Percentiles rank a stretch among this genome's conserved stretches.
Conservation (phyloP, 53 echinoderm and acorn worm genomes). For the Paracentrotus lividus region DNA sequence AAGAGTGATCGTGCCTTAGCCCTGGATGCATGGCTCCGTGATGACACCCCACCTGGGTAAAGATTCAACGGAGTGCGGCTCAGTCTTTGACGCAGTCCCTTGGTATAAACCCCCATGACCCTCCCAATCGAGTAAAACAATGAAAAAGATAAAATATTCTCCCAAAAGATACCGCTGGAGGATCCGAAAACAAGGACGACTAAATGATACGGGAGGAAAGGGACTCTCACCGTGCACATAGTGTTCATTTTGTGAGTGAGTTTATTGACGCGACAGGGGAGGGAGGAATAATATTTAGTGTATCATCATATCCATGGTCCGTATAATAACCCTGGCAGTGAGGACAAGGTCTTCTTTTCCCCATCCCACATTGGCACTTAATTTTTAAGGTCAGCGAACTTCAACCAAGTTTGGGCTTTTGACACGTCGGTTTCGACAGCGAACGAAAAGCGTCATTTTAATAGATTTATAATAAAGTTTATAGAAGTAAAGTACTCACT, state of each 20-base stretch:
- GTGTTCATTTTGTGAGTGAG: constrained; percentile 43
- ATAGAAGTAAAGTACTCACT: too few species aligned
- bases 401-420: not conserved
- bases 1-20: constrained; percentile 7
- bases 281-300: constrained; percentile 55
- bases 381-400: constrained; percentile 27
- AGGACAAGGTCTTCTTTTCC: not conserved
- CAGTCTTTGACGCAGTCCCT: constrained; percentile 43
- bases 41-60: constrained; percentile 33
- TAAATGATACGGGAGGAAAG: not conserved
- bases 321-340: constrained; percentile 35
- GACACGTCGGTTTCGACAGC: not conserved
- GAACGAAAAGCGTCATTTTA: not conserved
- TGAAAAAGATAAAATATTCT: not conserved
- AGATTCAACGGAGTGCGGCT: constrained; percentile 10
- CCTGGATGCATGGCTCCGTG: not conserved
- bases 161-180: constrained; percentile 15
- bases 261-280: constrained; percentile 59
- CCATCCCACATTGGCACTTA: not conserved
- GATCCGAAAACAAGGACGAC: constrained; percentile 34
- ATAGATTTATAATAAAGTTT: not conserved
- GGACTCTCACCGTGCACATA: not conserved
- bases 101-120: constrained; percentile 49
- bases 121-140: constrained; percentile 26
- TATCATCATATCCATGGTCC: constrained; percentile 40